Evolutionary conservation across 2,888 invertebrate genomes (phyloP).

Genomic region (Leptinotarsa haldemani): DNA sequence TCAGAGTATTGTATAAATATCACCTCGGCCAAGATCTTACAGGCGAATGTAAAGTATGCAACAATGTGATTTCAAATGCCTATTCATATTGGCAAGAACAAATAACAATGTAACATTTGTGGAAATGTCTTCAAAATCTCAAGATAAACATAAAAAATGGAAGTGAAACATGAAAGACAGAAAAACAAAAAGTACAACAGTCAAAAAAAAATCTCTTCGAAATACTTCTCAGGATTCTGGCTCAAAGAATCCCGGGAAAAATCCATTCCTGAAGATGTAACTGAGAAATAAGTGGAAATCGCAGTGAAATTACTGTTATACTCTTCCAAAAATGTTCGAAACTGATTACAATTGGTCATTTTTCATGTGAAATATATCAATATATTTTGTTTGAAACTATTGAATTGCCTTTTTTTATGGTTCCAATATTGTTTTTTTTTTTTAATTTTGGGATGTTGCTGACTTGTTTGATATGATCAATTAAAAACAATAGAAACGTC

Average conservation of each 20-base stretch:
- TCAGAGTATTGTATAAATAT: slow-evolving; percentile 55
- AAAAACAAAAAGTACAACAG: background rate
- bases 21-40: slow-evolving; percentile 55
- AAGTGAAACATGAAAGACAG: slow-evolving; percentile 37
- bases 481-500: too few species aligned
- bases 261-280: background rate
- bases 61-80: slow-evolving; percentile 58
- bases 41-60: slow-evolving; percentile 55
- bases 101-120: slow-evolving; percentile 56
- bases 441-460: too few species aligned
- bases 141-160: slow-evolving; percentile 52
- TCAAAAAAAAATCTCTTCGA: background rate
- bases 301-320: too few species aligned
- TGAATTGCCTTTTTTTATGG: too few species aligned
- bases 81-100: slow-evolving; percentile 57
- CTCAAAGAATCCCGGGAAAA: background rate
- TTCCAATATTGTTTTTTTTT: too few species aligned
- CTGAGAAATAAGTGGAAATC: background rate
- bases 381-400: too few species aligned
- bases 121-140: slow-evolving; percentile 54
- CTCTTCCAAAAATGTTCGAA: too few species aligned
- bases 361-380: too few species aligned
- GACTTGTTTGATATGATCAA: too few species aligned
- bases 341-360: too few species aligned
- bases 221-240: background rate